phyloP scores from a whole-genome alignment of 2,888 invertebrate species.

The Atrina japonica region DNA sequence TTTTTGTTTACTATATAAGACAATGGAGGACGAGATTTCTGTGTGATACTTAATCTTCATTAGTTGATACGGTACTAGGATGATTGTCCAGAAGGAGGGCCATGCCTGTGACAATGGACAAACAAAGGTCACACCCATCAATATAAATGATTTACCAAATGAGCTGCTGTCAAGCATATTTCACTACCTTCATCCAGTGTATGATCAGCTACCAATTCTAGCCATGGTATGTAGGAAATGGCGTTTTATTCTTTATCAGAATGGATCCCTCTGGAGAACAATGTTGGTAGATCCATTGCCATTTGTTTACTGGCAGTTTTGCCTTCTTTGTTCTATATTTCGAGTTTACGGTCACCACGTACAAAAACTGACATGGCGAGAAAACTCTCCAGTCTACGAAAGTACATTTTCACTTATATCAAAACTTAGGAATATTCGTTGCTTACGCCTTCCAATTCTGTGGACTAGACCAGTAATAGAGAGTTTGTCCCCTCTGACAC shows the following conservation, averaged over 20 bases:
- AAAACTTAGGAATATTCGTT: conserved; percentile 55
- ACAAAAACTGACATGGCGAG: conserved; percentile 66
- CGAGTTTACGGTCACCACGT: conserved; percentile 65
- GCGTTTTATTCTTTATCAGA: conserved; percentile 58
- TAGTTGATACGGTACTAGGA: too few species aligned
- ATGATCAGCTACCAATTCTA: conserved; percentile 60
- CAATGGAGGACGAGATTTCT: too few species aligned
- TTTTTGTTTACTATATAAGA: too few species aligned
- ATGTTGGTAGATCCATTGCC: conserved; percentile 60
- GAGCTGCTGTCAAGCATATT: conserved; percentile 65
- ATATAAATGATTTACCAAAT: conserved; percentile 59
- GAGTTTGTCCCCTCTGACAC: conserved; percentile 50
- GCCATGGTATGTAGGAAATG: conserved; percentile 67
- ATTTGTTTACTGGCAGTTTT: conserved; percentile 61
- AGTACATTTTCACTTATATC: conserved; percentile 65
- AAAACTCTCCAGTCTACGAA: conserved; percentile 68
- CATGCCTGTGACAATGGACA: neutral
- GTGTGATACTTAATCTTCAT: too few species aligned
- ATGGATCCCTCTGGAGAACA: conserved; percentile 63
- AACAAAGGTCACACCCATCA: neutral
- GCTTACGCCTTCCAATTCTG: conserved; percentile 65
- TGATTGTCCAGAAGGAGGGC: neutral
- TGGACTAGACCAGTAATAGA: conserved; percentile 68
- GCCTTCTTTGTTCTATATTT: conserved; percentile 62
- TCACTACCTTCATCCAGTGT: conserved; percentile 62